Evolutionary conservation across 2,113 vertebrate genomes (phyloP).

Genomic region (Ceyx cyanopectus): DNA sequence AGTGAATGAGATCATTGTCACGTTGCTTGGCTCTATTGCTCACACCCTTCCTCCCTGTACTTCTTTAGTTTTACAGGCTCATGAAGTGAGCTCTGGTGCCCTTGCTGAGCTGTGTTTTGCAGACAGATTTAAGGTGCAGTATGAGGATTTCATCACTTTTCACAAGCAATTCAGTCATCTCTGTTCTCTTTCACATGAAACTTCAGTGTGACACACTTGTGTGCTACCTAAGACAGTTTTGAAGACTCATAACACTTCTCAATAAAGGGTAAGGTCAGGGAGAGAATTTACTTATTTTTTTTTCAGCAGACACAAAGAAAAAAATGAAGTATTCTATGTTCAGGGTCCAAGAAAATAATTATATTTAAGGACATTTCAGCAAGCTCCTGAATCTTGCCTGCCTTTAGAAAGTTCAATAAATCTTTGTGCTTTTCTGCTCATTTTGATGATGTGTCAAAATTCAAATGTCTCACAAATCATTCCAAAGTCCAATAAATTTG

Average conservation of each 20-base stretch:
- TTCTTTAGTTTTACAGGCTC: background rate
- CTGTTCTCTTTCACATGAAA: background rate
- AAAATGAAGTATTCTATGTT: background rate
- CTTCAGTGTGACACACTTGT: background rate
- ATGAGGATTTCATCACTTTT: background rate
- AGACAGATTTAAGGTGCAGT: background rate
- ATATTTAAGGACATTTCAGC: background rate
- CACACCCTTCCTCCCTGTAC: background rate
- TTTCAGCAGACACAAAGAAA: background rate
- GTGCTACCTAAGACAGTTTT: background rate
- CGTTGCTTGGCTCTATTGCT: fast-evolving
- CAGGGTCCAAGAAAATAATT: background rate
- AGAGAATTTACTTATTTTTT: background rate
- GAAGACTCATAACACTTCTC: background rate
- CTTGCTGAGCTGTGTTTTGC: background rate
- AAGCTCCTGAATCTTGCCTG: background rate
- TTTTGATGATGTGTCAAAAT: constrained; percentile 12
- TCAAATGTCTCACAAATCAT: background rate
- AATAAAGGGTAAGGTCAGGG: background rate
- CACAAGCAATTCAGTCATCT: background rate
- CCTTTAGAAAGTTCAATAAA: constrained; percentile 19
- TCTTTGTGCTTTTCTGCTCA: background rate
- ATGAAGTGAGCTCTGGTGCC: background rate
- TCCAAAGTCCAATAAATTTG: background rate
- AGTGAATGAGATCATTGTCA: background rate